Evolutionary conservation across 2,888 invertebrate species (phyloP).

Genomic region (Lysandra bellargus): DNA sequence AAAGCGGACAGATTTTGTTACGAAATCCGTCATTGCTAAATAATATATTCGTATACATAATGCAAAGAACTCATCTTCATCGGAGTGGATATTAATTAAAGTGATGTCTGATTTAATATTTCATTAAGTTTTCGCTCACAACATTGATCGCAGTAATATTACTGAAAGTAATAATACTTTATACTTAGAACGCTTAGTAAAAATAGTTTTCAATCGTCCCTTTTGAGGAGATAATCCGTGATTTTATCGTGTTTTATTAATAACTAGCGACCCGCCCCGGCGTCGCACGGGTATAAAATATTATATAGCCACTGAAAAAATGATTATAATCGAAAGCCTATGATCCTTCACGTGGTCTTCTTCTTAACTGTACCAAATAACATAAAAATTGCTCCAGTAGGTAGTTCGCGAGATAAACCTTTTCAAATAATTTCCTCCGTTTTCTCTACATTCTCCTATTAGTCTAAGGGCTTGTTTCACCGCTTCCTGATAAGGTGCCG

Average conservation of each 20-base stretch:
- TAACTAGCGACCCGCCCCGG: not conserved
- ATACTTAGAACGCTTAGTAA: not conserved
- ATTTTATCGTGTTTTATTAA: not conserved
- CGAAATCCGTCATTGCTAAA: slow-evolving; percentile 34
- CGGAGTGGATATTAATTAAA: slow-evolving; percentile 41
- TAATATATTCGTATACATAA: slow-evolving; percentile 39
- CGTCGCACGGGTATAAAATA: no score
- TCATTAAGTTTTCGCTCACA: slow-evolving; percentile 36
- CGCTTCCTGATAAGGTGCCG: no score
- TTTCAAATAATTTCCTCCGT: no score
- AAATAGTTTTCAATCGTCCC: not conserved
- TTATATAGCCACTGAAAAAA: no score
- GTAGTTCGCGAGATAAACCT: no score
- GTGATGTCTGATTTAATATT: slow-evolving; percentile 40
- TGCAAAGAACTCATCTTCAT: slow-evolving; percentile 35
- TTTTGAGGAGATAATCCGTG: not conserved
- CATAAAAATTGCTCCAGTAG: no score
- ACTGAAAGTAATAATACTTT: not conserved
- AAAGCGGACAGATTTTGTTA: slow-evolving; percentile 34
- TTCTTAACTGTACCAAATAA: no score
- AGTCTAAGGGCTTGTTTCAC: no score
- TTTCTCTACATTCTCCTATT: no score
- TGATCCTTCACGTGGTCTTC: no score
- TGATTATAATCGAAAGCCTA: no score
- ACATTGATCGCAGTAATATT: slow-evolving; percentile 27